phyloP scores from a whole-genome alignment of 1,140 invertebrate genomes.

The Anadara kagoshimensis region DNA sequence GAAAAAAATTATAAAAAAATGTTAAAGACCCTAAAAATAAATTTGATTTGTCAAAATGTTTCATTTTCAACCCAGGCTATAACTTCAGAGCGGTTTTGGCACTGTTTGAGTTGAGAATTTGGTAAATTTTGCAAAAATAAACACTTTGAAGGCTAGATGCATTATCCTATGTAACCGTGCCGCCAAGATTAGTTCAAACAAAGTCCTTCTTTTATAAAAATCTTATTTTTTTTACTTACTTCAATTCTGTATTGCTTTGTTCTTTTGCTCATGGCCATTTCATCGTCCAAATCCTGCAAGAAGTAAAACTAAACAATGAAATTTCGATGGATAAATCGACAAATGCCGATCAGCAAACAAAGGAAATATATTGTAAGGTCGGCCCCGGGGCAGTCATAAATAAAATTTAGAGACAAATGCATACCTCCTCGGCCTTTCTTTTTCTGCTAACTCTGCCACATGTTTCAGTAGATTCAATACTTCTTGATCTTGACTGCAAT shows the following conservation, averaged over 20 bases:
- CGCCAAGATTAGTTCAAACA: no score
- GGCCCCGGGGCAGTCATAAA: constrained; percentile 27
- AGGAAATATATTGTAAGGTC: constrained; percentile 22
- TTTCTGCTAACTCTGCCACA: constrained; percentile 44
- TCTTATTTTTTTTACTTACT: constrained; percentile 30
- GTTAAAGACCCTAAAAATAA: no score
- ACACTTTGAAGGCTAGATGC: no score
- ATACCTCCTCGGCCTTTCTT: constrained; percentile 62
- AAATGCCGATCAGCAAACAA: constrained; percentile 39
- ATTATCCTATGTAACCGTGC: no score
- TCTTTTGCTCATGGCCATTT: constrained; percentile 47
- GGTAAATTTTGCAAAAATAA: no score
- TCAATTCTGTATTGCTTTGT: constrained; percentile 61
- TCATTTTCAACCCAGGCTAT: no score
- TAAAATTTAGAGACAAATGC: constrained; percentile 1
- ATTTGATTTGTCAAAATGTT: no score
- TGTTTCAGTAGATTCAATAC: constrained; percentile 35
- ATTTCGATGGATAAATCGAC: constrained; percentile 22
- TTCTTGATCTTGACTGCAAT: constrained; percentile 48
- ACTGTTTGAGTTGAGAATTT: no score
- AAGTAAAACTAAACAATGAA: constrained; percentile 12
- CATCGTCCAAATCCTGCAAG: constrained; percentile 56
- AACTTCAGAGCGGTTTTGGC: no score
- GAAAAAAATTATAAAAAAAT: no score
- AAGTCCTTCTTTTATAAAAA: no score